Conservation (phyloP, 2,888 invertebrate genomes). For the Ophioninae sp. region DNA sequence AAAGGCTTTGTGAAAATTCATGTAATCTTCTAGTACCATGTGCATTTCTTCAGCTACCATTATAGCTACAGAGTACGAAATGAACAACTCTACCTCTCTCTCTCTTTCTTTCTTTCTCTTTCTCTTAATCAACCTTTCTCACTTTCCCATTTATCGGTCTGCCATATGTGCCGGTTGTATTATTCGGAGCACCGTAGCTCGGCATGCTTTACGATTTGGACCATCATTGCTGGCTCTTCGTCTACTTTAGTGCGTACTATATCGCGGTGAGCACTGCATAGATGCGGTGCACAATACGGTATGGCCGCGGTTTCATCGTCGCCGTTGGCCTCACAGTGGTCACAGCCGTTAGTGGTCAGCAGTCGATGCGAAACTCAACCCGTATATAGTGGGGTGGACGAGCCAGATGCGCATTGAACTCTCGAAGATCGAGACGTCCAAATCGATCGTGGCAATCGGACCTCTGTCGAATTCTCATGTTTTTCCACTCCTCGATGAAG, state of each 20-base stretch:
- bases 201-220: slow-evolving; percentile 61
- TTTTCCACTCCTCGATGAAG: background rate
- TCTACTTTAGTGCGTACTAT: slow-evolving; percentile 9
- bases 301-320: slow-evolving; percentile 23
- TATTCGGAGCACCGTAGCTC: slow-evolving; percentile 61
- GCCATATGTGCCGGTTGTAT: slow-evolving; percentile 57
- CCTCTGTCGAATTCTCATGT: background rate
- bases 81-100: background rate
- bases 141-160: slow-evolving; percentile 52
- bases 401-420: slow-evolving; percentile 31
- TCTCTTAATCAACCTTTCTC: slow-evolving; percentile 17
- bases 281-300: slow-evolving; percentile 32
- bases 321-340: slow-evolving; percentile 49
- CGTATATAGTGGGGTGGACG: slow-evolving; percentile 23
- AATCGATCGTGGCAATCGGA: background rate
- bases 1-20: no score
- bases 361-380: slow-evolving; percentile 35
- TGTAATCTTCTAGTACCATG: no score
- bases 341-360: slow-evolving; percentile 61
- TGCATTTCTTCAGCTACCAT: no score
- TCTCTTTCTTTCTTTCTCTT: slow-evolving; percentile 6
- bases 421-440: slow-evolving; percentile 24
- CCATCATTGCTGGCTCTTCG: slow-evolving; percentile 23
- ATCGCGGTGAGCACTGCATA: slow-evolving; percentile 20
- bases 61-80: no score